Evolutionary conservation across 2,797 vertebrate species (phyloP), one percentile per base, ranked within the genome.

Genomic region (Mormyrus hasselquistii): DNA sequence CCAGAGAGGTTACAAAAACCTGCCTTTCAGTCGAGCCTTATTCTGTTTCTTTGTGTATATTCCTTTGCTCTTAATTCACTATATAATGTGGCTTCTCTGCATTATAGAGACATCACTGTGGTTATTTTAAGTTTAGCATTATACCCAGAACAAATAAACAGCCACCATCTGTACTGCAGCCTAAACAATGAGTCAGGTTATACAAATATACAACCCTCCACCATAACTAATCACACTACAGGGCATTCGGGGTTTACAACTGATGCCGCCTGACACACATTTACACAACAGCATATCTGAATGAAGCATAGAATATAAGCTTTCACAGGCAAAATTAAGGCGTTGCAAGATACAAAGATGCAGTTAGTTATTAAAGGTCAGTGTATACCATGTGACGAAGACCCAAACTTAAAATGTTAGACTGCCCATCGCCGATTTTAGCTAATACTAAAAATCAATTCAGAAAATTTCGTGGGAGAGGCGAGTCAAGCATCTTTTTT

Each of bases 301-400:
- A 50, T n/a, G 19, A 84, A 52, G 8, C 87, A 53, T 29, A 79
- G 16, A 53, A 8, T 14, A 5, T 10, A 29, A 76, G 57, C 50
- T 44, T 49, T 57, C 29, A 34, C 47, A 88, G 41, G 49, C 41
- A 22, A 34, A 10, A 59, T 12, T 7, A 29, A 57, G n/a, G 73
- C 29, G 4, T 41, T 22, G 22, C 44, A 84, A 47, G 8, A 84
- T 44, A 84, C 14, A 84, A 25, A 84, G 82, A 84, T 50, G 82
- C 44, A 52, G 82, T 84, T 84, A 84, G 47, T 84, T 50, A 84
- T 29, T 25, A 84, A 84, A 10, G 49, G 82, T 50, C 79, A 84
- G 44, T 41, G 76, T 14, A 57, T 47, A 53, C 85, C 16, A 12
- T 73, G 29, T 73, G 29, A 73, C 25, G 29, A 38, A 57, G 6